Conservation (phyloP, 2,888 invertebrate species). For the Watsonalla binaria region DNA sequence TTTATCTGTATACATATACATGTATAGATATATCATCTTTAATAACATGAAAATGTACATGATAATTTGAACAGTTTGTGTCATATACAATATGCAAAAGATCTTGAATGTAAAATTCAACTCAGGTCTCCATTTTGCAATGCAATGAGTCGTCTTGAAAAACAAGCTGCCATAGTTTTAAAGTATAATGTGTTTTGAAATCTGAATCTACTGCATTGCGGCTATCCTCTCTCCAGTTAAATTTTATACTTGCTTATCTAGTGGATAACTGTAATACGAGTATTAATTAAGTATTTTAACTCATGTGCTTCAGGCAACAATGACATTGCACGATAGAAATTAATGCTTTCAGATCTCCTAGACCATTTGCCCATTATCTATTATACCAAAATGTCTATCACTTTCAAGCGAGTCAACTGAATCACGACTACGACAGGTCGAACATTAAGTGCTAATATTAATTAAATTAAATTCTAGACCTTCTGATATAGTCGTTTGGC, state of each 20-base stretch:
- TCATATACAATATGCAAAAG: conserved; percentile 7
- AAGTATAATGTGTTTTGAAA: conserved; percentile 11
- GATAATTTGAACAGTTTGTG: conserved; percentile 1
- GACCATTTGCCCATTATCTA: background rate
- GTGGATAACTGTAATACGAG: no score
- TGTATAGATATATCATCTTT: no score
- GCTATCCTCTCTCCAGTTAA: no score
- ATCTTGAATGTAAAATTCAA: conserved; percentile 12
- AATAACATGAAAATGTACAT: background rate
- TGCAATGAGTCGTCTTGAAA: conserved; percentile 7
- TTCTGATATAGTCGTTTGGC: conserved; percentile 15
- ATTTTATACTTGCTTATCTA: no score
- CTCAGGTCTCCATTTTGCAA: conserved; percentile 10
- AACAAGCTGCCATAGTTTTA: conserved; percentile 12
- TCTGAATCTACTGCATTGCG: background rate
- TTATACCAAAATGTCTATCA: background rate
- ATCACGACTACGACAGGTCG: background rate
- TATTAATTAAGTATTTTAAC: background rate
- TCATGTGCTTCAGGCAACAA: background rate
- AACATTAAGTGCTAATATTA: conserved; percentile 3
- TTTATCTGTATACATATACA: no score
- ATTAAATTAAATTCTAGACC: conserved; percentile 6
- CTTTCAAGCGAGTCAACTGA: background rate
- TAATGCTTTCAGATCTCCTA: background rate
- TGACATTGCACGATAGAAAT: background rate